Percentiles rank a stretch among this genome's conserved stretches.
phyloP scores from a whole-genome alignment of 1,140 invertebrate genomes.

The Cheumatopsyche charites region DNA sequence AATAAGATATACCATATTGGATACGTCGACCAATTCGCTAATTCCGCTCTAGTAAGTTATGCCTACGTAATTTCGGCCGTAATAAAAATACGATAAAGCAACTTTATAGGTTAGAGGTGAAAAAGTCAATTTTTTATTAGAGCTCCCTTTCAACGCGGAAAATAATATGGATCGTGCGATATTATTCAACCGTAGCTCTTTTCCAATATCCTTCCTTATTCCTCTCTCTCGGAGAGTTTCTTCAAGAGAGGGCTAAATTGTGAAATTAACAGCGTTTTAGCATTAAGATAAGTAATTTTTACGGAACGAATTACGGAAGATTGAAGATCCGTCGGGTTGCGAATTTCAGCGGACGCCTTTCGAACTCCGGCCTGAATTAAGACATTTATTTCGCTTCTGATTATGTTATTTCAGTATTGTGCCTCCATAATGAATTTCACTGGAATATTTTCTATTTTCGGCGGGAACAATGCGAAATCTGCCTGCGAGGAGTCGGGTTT shows the following conservation, averaged over 20 bases:
- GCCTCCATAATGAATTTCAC: too few relatives aligned
- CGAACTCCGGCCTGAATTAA: background rate
- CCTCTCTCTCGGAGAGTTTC: background rate
- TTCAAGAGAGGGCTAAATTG: constrained; percentile 5
- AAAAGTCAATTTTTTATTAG: constrained; percentile 19
- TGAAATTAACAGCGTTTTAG: constrained; percentile 25
- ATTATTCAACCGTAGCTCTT: constrained; percentile 14
- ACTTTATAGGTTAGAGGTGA: background rate
- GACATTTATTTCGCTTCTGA: background rate
- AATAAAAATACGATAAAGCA: too few relatives aligned
- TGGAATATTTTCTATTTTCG: too few relatives aligned
- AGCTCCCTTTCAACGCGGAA: background rate
- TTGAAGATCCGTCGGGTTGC: background rate
- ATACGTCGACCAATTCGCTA: too few relatives aligned
- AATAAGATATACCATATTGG: too few relatives aligned
- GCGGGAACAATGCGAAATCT: too few relatives aligned
- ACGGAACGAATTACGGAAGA: constrained; percentile 12
- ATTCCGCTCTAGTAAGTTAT: too few relatives aligned
- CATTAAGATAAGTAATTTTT: constrained; percentile 27
- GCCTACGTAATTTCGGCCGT: too few relatives aligned
- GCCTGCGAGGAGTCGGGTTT: too few relatives aligned
- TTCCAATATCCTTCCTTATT: constrained; percentile 21
- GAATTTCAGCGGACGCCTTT: background rate
- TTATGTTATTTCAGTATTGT: too few relatives aligned
- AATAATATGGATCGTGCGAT: constrained; percentile 22